Conservation (phyloP, 2,888 invertebrate species). For the Laspeyria flexula region DNA sequence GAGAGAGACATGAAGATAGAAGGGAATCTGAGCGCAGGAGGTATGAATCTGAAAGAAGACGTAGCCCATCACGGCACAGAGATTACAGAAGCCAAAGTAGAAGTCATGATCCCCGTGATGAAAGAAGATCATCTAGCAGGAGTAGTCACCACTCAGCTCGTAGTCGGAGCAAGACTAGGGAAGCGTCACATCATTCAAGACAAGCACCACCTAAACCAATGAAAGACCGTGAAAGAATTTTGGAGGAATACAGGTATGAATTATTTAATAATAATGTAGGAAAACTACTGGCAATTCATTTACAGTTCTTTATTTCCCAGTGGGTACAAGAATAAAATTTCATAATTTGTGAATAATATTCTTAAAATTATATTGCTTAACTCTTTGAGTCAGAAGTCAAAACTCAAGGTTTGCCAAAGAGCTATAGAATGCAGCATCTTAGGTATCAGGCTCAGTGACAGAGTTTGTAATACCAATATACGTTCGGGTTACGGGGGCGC, state of each 20-base stretch:
- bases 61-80: conserved; percentile 52
- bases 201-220: conserved; percentile 56
- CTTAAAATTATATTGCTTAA: too few species aligned
- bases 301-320: not conserved
- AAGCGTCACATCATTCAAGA: conserved; percentile 48
- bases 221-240: conserved; percentile 76
- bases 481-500: too few species aligned
- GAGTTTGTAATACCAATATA: too few species aligned
- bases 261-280: not conserved
- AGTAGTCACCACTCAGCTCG: conserved; percentile 44
- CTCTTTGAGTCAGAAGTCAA: too few species aligned
- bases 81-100: conserved; percentile 54
- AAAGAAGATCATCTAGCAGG: conserved; percentile 47
- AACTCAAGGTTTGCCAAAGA: too few species aligned
- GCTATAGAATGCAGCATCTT: too few species aligned
- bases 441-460: too few species aligned
- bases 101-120: conserved; percentile 34
- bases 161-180: conserved; percentile 46
- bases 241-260: conserved; percentile 73
- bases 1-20: conserved; percentile 40
- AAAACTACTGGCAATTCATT: too few species aligned
- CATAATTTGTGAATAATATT: too few species aligned
- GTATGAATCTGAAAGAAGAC: conserved; percentile 55
- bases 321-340: too few species aligned
- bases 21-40: conserved; percentile 60